Evolutionary conservation across 2,113 vertebrate genomes (phyloP), one percentile per base, ranked within the genome.

Genomic region (Lycocorax pyrrhopterus): DNA sequence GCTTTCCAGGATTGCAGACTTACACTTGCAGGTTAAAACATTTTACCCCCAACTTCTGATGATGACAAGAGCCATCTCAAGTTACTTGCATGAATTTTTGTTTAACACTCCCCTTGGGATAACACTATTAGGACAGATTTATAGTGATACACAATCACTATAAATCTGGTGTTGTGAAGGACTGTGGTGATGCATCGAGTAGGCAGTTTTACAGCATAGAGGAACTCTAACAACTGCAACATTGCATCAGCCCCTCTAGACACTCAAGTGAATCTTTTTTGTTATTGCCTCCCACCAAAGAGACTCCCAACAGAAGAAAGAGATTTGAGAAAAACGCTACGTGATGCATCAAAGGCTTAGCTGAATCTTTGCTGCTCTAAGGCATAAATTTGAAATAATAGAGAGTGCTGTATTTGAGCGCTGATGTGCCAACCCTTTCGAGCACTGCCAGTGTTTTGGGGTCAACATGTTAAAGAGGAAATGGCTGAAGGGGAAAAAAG

Each of bases 311-410:
- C 19, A 93, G 55, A 95, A 88, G 46, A 91, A 74, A 89, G 51
- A 79, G 68, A 84, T 92, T 74, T 5, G 15, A 74, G 72, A 44
- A 59, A 90, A 93, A 90, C 5, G 2, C 82, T 91, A 75, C 7
- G 10, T 92, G 90, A 92, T 84, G 44, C 44, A 93, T 94, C 80
- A 90, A 77, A 96, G 46, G 49, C 53, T 90, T 67, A 89, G 82
- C 21, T 85, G 77, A 85, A 93, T 96, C 46, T 94, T 60, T 84
- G 60, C 62, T 92, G 73, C 91, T 93, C 29, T 75, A 68, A 89
- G 92, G 84, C 85, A 89, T 63, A 81, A 86, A 88, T 68, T 64
- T 49, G 64, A 71, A 95, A 94, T 96, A 95, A 96, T 66, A 82
- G 79, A 85, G 25, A 83, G 19, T 32, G 23, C 62, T 80, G 35